These are phyloP conservation scores for Pyrrhosoma nymphula DNA, from an alignment of 2,888 invertebrate genomes.

Conservation along the genomic window DNA sequence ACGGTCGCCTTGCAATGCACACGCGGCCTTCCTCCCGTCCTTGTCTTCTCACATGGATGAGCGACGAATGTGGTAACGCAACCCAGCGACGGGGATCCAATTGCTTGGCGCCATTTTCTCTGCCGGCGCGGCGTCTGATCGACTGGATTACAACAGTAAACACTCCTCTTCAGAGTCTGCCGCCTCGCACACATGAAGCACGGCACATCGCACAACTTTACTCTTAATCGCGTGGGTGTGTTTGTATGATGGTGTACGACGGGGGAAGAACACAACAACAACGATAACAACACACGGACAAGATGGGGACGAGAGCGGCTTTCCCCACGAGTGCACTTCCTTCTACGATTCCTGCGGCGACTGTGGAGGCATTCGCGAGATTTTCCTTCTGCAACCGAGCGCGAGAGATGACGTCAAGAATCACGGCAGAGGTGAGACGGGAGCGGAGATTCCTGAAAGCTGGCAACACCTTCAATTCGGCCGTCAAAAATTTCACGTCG, in stretches of 20 bases:
- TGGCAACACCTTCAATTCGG: neutral
- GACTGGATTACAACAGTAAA: neutral
- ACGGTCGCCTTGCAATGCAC: conserved; percentile 24
- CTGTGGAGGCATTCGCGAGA: neutral
- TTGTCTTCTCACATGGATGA: conserved; percentile 59
- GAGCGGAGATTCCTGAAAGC: neutral
- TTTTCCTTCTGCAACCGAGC: neutral
- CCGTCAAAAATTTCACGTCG: neutral
- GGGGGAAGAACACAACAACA: neutral
- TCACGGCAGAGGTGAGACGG: neutral
- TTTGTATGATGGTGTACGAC: neutral
- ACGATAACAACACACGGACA: neutral
- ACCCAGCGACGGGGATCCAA: conserved; percentile 23
- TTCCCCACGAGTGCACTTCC: neutral
- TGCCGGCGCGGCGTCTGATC: conserved; percentile 44
- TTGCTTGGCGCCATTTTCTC: conserved; percentile 65
- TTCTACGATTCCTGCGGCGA: neutral
- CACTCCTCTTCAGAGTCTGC: neutral
- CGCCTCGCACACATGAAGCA: conserved; percentile 57
- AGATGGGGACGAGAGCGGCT: neutral
- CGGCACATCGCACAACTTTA: neutral
- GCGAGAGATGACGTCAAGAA: neutral
- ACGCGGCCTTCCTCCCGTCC: conserved; percentile 57
- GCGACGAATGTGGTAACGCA: conserved; percentile 46
- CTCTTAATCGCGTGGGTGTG: neutral